phyloP scores from a whole-genome alignment of 2,113 vertebrate species.

The Mus musculus region DNA sequence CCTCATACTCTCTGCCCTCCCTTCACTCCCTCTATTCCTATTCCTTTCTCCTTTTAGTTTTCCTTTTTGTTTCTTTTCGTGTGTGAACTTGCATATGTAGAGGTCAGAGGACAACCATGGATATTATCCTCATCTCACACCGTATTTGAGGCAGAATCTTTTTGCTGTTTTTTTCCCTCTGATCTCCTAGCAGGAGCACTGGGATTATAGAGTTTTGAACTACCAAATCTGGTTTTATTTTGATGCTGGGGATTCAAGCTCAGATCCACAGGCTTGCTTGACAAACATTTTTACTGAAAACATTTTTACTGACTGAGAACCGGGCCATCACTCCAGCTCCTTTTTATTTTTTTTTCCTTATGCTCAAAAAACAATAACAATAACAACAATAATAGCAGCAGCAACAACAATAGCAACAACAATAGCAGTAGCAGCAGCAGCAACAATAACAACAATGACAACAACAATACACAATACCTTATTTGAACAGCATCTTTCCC shows the following conservation, averaged over 20 bases:
- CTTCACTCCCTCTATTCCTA: background rate
- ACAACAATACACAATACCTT: background rate
- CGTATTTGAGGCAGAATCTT: too few relatives aligned
- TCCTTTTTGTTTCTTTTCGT: background rate
- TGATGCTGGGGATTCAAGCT: background rate
- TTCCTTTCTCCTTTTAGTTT: background rate
- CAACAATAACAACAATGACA: background rate
- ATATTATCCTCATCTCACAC: background rate
- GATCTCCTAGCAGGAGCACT: background rate
- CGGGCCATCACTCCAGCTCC: background rate
- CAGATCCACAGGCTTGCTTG: background rate
- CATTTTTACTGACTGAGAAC: background rate
- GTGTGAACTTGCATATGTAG: background rate
- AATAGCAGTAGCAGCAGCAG: background rate
- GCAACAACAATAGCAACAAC: background rate
- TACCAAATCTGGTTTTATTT: background rate
- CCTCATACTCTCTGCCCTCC: background rate
- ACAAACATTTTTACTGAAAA: background rate
- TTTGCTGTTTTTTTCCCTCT: too few relatives aligned
- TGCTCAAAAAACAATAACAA: background rate
- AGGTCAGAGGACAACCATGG: background rate
- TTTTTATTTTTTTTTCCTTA: slow-evolving; percentile 1
- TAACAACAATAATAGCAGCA: background rate
- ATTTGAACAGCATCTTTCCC: background rate
- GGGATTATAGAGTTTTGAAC: background rate